Evolutionary conservation across 2,888 invertebrate species (phyloP).

Genomic region (Melanchra persicariae): DNA sequence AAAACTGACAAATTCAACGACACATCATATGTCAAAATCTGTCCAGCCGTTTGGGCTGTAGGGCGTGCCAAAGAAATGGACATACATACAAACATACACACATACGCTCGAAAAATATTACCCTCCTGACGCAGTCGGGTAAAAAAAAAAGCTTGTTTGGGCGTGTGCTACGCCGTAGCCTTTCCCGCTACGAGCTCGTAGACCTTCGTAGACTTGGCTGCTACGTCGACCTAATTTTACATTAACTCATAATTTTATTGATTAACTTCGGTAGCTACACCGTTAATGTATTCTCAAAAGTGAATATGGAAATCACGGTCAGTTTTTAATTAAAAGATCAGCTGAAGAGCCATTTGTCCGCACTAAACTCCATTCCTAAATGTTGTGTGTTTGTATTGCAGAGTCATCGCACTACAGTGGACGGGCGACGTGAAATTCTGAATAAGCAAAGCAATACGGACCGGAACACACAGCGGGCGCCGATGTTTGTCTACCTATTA

Average conservation of each 20-base stretch:
- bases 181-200: slow-evolving; percentile 32
- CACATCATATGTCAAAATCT: no score
- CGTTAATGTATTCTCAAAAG: not conserved
- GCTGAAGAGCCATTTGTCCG: not conserved
- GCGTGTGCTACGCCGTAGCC: slow-evolving; percentile 23
- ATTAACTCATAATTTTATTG: not conserved
- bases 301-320: not conserved
- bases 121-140: no score
- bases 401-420: slow-evolving; percentile 53
- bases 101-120: no score
- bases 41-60: no score
- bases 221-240: not conserved
- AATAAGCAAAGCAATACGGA: slow-evolving; percentile 73
- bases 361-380: slow-evolving; percentile 20
- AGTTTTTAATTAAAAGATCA: not conserved
- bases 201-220: not conserved
- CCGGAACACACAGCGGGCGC: slow-evolving; percentile 69
- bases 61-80: no score
- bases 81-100: no score
- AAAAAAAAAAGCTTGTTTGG: not conserved
- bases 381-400: slow-evolving; percentile 31
- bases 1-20: no score
- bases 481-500: slow-evolving; percentile 86
- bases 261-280: not conserved
- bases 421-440: slow-evolving; percentile 63